Conservation (phyloP, 2,113 vertebrate species). For the Raphicerus campestris region DNA sequence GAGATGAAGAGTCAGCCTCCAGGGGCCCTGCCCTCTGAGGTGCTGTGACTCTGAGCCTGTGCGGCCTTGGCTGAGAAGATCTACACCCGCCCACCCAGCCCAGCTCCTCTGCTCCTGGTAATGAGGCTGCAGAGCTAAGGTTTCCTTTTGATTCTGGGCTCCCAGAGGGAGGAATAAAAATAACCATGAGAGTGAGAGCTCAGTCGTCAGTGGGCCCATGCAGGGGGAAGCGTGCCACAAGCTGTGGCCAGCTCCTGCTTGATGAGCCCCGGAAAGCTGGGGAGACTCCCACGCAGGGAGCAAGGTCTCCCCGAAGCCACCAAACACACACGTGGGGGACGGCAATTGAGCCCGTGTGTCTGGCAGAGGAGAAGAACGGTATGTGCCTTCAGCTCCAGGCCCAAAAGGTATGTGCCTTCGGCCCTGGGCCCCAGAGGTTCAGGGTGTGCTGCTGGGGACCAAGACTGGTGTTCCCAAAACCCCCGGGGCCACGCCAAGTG, state of each 20-base stretch:
- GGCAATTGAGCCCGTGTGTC: accelerated
- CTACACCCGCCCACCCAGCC: too few species aligned
- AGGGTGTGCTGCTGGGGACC: not conserved
- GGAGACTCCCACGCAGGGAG: not conserved
- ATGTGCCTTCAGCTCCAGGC: accelerated
- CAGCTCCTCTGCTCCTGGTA: not conserved
- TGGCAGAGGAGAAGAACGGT: not conserved
- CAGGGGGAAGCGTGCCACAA: not conserved
- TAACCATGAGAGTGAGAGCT: not conserved
- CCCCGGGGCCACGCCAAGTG: not conserved
- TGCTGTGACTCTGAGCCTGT: not conserved
- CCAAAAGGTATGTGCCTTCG: accelerated
- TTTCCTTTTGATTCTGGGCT: not conserved
- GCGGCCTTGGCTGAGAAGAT: not conserved
- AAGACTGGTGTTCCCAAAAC: not conserved
- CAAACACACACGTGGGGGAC: accelerated
- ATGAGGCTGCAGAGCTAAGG: not conserved
- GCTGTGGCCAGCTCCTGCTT: not conserved
- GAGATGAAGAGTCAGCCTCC: not conserved
- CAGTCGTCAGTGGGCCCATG: not conserved
- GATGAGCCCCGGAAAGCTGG: not conserved
- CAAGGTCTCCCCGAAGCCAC: not conserved
- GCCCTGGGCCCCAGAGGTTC: too few species aligned
- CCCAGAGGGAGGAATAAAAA: constrained; percentile 9
- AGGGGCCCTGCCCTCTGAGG: not conserved